These are phyloP conservation scores for Passer montanus DNA, from an alignment of 2,113 vertebrate genomes.

Conservation along the genomic window DNA sequence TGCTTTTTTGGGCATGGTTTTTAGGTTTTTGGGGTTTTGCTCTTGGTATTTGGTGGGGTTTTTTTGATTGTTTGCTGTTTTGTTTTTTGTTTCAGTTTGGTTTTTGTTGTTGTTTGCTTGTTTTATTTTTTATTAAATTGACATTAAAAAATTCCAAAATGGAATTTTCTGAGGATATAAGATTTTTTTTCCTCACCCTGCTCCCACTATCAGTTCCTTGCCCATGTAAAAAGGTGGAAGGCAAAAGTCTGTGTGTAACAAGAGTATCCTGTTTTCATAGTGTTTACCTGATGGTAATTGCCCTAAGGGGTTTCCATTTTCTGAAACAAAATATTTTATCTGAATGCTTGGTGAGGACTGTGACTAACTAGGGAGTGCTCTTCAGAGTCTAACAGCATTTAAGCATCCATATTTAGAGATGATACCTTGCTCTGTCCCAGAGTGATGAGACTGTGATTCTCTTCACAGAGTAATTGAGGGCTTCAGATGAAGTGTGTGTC, in stretches of 20 bases:
- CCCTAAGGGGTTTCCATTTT: background rate
- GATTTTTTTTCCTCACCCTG: background rate
- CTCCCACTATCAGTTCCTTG: background rate
- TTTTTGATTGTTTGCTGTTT: background rate
- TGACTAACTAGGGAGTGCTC: background rate
- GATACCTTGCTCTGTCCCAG: background rate
- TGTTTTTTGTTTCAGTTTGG: background rate
- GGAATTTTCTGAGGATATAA: background rate
- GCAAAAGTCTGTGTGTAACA: background rate
- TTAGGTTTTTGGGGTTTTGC: fast-evolving
- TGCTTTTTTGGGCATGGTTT: fast-evolving
- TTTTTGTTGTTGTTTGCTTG: background rate
- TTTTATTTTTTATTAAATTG: background rate
- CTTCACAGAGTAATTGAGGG: background rate
- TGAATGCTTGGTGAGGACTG: background rate
- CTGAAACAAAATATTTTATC: background rate
- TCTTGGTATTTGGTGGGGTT: background rate
- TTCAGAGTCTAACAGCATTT: background rate
- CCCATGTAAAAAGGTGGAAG: background rate
- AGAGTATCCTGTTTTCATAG: background rate
- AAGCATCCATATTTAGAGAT: background rate
- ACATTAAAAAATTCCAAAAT: background rate
- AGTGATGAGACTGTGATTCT: background rate
- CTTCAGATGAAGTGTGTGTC: background rate
- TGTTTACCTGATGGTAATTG: background rate